Percentiles rank a stretch among this genome's conserved stretches.
Conservation (phyloP, 2,888 invertebrate genomes). For the Gibbula magus region DNA sequence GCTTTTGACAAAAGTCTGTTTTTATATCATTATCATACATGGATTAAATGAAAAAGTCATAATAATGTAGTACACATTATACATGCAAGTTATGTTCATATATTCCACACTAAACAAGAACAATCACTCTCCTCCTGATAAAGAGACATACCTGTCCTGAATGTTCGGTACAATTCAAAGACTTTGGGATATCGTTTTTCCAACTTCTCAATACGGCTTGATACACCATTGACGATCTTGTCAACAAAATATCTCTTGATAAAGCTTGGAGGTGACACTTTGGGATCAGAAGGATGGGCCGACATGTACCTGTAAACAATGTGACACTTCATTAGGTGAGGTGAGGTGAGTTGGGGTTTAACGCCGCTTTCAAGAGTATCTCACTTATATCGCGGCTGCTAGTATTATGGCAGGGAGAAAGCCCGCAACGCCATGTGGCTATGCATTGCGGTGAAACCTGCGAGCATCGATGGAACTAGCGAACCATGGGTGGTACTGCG, state of each 20-base stretch:
- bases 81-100: no score
- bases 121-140: background rate
- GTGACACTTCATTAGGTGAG: no score
- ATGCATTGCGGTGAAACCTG: no score
- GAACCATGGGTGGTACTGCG: no score
- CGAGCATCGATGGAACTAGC: no score
- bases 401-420: no score
- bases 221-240: conserved; percentile 34
- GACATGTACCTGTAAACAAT: background rate
- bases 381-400: no score
- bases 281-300: conserved; percentile 17
- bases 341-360: no score
- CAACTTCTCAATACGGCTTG: conserved; percentile 30
- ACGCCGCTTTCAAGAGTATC: no score
- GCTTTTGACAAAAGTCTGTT: background rate
- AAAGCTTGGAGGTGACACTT: conserved; percentile 33
- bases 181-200: conserved; percentile 43
- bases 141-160: conserved; percentile 37
- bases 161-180: conserved; percentile 44
- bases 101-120: background rate
- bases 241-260: conserved; percentile 37
- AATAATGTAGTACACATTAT: no score
- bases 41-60: background rate
- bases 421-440: no score
- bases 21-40: background rate